Percentiles rank a stretch among this genome's conserved stretches.
Conservation (phyloP, 2,113 vertebrate genomes). For the Aegithalos caudatus region DNA sequence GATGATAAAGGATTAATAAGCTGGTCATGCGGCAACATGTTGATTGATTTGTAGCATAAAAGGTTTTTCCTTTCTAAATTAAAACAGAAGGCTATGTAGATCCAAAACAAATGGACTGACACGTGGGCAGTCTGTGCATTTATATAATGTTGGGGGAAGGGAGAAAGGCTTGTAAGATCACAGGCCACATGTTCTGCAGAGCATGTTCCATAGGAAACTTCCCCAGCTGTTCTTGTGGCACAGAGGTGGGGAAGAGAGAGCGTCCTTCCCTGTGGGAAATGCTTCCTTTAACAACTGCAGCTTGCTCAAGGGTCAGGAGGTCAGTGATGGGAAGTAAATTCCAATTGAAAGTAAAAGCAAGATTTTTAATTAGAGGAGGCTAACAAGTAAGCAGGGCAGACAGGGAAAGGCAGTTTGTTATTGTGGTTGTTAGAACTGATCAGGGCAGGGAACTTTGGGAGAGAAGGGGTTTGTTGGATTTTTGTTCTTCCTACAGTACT, state of each 20-base stretch:
- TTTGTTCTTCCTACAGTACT: background rate
- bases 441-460: background rate
- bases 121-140: slow-evolving; percentile 5
- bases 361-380: background rate
- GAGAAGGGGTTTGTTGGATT: background rate
- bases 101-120: slow-evolving; percentile 46
- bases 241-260: background rate
- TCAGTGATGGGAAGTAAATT: background rate
- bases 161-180: slow-evolving; percentile 15
- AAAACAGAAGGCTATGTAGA: slow-evolving; percentile 44
- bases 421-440: background rate
- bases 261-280: background rate
- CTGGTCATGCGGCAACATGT: background rate
- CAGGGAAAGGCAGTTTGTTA: background rate
- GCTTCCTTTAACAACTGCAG: background rate
- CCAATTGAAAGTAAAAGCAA: background rate
- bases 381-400: background rate
- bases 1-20: slow-evolving; percentile 56
- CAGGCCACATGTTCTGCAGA: background rate
- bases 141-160: slow-evolving; percentile 63
- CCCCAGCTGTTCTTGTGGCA: background rate
- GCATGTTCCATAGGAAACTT: slow-evolving; percentile 14
- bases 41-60: slow-evolving; percentile 61
- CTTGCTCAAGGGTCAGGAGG: background rate
- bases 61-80: slow-evolving; percentile 63